These are phyloP conservation scores for Amphiprion ocellaris DNA, from an alignment of 2,113 vertebrate genomes.

Conservation along the genomic window DNA sequence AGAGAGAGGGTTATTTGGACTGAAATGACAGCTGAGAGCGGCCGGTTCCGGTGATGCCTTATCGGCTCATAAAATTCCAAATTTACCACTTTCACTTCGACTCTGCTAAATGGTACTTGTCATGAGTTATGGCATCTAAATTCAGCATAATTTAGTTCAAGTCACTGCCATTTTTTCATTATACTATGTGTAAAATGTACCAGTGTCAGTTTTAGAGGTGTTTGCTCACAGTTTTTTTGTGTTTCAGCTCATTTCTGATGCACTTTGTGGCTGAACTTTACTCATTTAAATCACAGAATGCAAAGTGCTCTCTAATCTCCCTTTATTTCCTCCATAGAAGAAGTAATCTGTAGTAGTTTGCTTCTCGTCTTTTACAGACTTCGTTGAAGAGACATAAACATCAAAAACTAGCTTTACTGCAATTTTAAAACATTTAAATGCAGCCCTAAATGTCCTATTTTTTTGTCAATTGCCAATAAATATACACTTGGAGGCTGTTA, in stretches of 20 bases:
- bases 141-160: background rate
- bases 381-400: background rate
- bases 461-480: background rate
- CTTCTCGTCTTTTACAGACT: background rate
- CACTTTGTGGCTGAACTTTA: no score
- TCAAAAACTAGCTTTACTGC: background rate
- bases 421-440: background rate
- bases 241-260: no score
- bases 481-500: background rate
- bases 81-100: conserved; percentile 6
- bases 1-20: conserved; percentile 6
- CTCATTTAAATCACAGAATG: no score
- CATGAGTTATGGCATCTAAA: background rate
- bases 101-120: background rate
- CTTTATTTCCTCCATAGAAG: no score
- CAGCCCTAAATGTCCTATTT: background rate
- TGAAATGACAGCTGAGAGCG: conserved; percentile 18
- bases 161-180: no score
- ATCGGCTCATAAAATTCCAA: background rate
- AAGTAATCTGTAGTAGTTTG: background rate
- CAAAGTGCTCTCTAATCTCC: no score
- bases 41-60: background rate
- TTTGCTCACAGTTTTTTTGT: no score
- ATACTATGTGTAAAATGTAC: no score
- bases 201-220: no score